Conservation (phyloP, 2,888 invertebrate species). For the Tenthredo livida region DNA sequence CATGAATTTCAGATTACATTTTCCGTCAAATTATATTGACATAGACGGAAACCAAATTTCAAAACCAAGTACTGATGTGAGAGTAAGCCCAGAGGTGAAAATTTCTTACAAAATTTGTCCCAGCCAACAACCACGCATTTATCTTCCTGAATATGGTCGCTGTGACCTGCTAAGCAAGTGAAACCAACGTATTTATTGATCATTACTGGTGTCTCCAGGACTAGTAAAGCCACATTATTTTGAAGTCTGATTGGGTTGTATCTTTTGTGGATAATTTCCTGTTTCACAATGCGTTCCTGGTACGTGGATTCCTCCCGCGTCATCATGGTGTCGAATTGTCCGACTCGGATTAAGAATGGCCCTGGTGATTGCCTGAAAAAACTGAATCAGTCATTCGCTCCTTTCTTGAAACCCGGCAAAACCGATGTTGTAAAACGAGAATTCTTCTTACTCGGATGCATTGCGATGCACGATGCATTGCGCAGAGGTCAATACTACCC, state of each 20-base stretch:
- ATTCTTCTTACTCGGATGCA: background rate
- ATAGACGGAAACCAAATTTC: background rate
- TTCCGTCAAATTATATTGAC: background rate
- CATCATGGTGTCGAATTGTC: conserved; percentile 92
- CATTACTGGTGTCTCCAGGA: conserved; percentile 82
- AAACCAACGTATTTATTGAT: conserved; percentile 85
- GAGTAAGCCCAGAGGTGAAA: background rate
- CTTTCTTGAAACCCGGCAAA: background rate
- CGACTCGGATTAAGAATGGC: conserved; percentile 81
- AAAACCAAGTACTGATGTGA: background rate
- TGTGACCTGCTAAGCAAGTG: conserved; percentile 83
- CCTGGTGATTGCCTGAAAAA: conserved; percentile 57
- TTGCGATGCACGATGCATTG: conserved; percentile 70
- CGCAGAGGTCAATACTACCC: conserved; percentile 74
- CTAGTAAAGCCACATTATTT: conserved; percentile 88
- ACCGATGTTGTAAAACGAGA: background rate
- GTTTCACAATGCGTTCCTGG: conserved; percentile 84
- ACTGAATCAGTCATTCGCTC: background rate
- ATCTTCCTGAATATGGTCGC: conserved; percentile 78
- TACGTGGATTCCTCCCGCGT: conserved; percentile 85
- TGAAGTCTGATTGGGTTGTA: conserved; percentile 84
- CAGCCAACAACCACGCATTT: conserved; percentile 87
- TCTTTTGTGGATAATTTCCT: conserved; percentile 82
- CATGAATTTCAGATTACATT: background rate
- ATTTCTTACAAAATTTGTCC: conserved; percentile 82